Conservation (phyloP, 2,113 vertebrate genomes). For the Malurus cyaneus region DNA sequence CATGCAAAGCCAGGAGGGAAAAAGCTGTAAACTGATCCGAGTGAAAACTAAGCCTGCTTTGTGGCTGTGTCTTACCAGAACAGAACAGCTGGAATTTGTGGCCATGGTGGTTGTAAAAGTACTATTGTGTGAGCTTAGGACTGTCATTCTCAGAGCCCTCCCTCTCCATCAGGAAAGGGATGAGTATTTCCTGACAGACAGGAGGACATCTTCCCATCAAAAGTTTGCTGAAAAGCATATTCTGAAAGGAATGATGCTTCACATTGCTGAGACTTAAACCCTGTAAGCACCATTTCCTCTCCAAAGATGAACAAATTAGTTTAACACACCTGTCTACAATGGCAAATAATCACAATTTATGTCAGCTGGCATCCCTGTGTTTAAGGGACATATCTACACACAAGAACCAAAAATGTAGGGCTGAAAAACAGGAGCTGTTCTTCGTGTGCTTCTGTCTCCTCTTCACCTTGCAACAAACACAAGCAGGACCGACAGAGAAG, state of each 20-base stretch:
- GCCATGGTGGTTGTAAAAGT: neutral
- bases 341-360: neutral
- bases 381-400: neutral
- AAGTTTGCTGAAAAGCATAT: neutral
- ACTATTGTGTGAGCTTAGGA: neutral
- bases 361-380: neutral
- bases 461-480: accelerated
- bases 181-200: neutral
- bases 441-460: neutral
- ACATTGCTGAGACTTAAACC: neutral
- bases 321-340: neutral
- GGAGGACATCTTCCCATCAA: neutral
- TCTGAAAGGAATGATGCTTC: neutral
- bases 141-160: neutral
- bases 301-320: neutral
- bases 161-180: neutral
- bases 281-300: neutral
- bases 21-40: neutral
- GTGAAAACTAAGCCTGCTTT: neutral
- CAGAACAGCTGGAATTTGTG: neutral
- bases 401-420: neutral
- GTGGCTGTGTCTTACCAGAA: neutral
- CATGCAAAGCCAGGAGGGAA: neutral
- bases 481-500: neutral
- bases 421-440: neutral